Evolutionary conservation across 1,140 invertebrate genomes (phyloP).

Genomic region (Callitettix versicolor): DNA sequence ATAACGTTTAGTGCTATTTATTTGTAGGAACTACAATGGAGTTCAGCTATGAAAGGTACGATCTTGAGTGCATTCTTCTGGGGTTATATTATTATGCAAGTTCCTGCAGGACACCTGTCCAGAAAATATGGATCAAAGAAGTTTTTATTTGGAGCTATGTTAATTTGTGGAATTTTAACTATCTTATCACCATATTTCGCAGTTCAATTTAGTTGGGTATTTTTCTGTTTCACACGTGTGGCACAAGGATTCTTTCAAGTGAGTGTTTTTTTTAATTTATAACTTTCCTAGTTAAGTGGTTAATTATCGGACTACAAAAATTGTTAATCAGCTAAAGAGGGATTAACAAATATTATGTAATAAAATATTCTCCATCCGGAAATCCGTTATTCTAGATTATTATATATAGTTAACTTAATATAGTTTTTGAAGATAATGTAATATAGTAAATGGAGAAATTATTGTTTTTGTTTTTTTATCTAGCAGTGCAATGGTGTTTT

Average conservation of each 20-base stretch:
- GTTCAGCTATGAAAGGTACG: no score
- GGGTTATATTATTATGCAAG: constrained; percentile 12
- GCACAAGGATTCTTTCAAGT: constrained; percentile 36
- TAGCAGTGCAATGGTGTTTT: no score
- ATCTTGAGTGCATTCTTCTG: constrained; percentile 12
- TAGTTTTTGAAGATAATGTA: not conserved
- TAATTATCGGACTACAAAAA: no score
- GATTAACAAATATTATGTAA: no score
- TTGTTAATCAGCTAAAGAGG: no score
- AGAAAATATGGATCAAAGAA: constrained; percentile 32
- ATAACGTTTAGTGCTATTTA: no score
- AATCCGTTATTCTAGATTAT: not conserved
- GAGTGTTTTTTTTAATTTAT: not conserved
- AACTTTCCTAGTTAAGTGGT: no score
- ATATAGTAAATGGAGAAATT: no score
- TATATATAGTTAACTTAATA: constrained; percentile 5
- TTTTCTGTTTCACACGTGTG: constrained; percentile 42
- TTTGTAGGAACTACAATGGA: no score
- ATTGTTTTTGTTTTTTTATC: no score
- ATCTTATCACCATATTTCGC: constrained; percentile 32
- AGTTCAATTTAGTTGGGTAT: constrained; percentile 42
- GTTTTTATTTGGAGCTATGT: constrained; percentile 32
- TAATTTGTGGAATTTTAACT: constrained; percentile 36
- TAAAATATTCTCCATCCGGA: no score
- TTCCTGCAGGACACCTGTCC: constrained; percentile 30